Base-by-base conservation (phyloP, 2,113 vertebrate genomes). In the Aphelocoma coerulescens region DNA sequence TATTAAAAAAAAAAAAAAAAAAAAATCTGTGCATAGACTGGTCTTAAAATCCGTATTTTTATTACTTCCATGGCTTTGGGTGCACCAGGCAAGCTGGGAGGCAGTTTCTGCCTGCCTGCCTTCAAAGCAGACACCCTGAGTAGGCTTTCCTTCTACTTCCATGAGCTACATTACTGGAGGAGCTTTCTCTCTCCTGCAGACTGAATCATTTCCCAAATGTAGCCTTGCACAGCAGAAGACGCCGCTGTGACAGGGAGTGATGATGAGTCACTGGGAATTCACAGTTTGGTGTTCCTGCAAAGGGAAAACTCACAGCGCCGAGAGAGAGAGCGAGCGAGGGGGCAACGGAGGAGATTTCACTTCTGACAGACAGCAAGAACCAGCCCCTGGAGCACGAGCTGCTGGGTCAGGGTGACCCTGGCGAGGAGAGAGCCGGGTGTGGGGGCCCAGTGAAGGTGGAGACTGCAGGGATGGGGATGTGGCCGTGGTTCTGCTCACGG, bases 131-230 rank as follows among this genome's bases (percentile, higher is more conserved):
- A 85, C 77, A 81, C 71, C 52, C 61, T 37, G 57, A 85, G 88
- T 16, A 87, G 91, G 74, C 32, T 68, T 91, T 68, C 69, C 62
- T 93, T 94, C 65, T 58, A 66, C 74, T 94, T 57, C 35, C 61
- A 89, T 48, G 52, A 77, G 93, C 95, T 92, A 82, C 92, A 96
- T 95, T 85, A 63, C 63, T 84, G 91, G 73, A 77, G 89, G 92
- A 86, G 85, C 82, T 80, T 94, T 78, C 89, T 94, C 80, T 61
- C 91, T 97, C 78, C 76, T 65, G 97, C 96, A 95, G 89, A 95
- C 90, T 96, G 94, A 96, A 96, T 96, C 90, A 91, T 89, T 97
- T 97, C 95, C 96, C 94, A 96, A 95, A 95, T 87, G 97, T 48
- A 97, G 96, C 95, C 84, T 91, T 78, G 94, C 83, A 94, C 23